Conservation (phyloP, 1,140 invertebrate species). For the Papilio helenus region DNA sequence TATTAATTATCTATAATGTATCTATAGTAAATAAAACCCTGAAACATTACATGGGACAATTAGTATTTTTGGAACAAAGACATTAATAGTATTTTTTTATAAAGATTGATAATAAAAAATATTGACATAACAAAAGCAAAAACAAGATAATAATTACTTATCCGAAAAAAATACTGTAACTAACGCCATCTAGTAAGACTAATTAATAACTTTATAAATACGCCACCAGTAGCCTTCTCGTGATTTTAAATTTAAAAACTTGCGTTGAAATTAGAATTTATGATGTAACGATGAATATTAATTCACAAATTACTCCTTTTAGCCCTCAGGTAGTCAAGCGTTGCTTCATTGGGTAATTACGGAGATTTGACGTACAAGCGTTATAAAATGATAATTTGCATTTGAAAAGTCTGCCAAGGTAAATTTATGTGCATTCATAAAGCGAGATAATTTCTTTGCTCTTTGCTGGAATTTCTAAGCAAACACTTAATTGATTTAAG, state of each 20-base stretch:
- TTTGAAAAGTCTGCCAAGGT: slow-evolving; percentile 54
- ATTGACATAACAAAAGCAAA: no score
- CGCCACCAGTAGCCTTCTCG: background rate
- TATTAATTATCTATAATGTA: no score
- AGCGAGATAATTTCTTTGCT: slow-evolving; percentile 46
- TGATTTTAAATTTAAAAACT: slow-evolving; percentile 22
- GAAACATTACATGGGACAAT: no score
- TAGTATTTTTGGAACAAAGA: no score
- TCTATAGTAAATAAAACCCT: no score
- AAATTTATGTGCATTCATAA: slow-evolving; percentile 52
- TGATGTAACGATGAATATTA: slow-evolving; percentile 60
- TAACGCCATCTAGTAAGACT: slow-evolving; percentile 22
- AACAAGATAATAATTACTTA: no score
- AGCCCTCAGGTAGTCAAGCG: slow-evolving; percentile 45
- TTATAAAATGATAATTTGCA: slow-evolving; percentile 59
- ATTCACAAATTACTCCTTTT: slow-evolving; percentile 51
- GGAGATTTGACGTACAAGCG: slow-evolving; percentile 44
- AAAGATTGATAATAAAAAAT: no score
- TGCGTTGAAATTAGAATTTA: slow-evolving; percentile 32
- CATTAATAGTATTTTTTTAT: no score
- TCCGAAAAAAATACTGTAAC: background rate
- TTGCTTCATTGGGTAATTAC: slow-evolving; percentile 49
- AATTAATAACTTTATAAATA: background rate
- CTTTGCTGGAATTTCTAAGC: slow-evolving; percentile 38
- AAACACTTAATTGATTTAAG: slow-evolving; percentile 37